Evolutionary conservation across 2,797 vertebrate species (phyloP), one percentile per base, ranked within the genome.

Genomic region (Pogonophryne albipinna): DNA sequence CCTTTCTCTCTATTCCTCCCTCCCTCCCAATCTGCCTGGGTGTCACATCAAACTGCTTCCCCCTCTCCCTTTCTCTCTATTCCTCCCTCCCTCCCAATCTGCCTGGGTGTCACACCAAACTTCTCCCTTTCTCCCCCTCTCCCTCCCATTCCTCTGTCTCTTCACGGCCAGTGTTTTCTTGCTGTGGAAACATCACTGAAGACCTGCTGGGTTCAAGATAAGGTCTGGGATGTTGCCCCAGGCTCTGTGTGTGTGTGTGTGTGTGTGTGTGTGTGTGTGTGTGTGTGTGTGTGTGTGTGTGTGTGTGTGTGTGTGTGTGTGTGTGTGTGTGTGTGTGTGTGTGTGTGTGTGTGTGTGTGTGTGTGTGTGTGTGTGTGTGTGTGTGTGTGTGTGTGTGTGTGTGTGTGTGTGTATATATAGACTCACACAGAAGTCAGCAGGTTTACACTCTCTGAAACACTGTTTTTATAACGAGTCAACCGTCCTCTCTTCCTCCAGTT

Each of bases 151-250:
- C 81, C 80, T 79, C 77, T 74, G 53, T 59, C 55, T 70, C 76
- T 88, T 86, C 76, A 67, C 74, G 74, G 79, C 78, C 58, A 79
- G 71, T 20, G 73, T 85, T 88, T 92, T 85, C 79, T 87, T 27
- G 63, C 80, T 70, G 76, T 27, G 64, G 56, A 76, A 80, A 85
- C 61, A 55, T 34, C 65, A 72, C 76, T 63, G 60, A 74, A 59
- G 57, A 73, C 80, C 77, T 64, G 75, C 66, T 76, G 70, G 62
- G 78, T 78, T 82, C 62, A 71, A 34, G 19, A 74, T 63, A 50
- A 65, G 80, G 72, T 85, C 76, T 19, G 27, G 57, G 79, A 66
- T 72, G 72, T 87, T 58, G 78, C 87, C 79, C 49, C 47, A 46
- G 80, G 80, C 71, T 88, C 31, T 71, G 31, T 27, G 27, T 27